phyloP scores from a whole-genome alignment of 2,113 vertebrate genomes.

The Dasyurus viverrinus region DNA sequence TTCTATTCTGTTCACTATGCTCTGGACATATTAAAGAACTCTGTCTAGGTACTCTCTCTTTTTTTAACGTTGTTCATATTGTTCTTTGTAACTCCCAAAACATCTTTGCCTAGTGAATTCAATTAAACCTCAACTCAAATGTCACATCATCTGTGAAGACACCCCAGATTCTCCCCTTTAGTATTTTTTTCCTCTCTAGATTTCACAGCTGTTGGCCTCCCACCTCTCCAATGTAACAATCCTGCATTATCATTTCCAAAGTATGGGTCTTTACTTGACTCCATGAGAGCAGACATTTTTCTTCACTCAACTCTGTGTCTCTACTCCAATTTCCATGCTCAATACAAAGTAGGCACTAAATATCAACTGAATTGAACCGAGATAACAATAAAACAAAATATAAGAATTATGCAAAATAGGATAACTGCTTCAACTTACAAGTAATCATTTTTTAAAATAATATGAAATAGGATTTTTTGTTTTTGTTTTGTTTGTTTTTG shows the following conservation, averaged over 20 bases:
- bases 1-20: neutral
- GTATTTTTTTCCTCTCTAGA: neutral
- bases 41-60: neutral
- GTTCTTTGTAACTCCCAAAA: neutral
- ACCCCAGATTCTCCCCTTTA: neutral
- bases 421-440: neutral
- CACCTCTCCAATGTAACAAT: neutral
- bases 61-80: neutral
- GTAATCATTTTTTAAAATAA: neutral
- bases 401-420: neutral
- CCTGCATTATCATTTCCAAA: neutral
- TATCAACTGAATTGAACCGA: neutral
- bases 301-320: neutral
- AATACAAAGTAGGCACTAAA: neutral
- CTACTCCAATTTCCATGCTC: neutral
- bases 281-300: neutral
- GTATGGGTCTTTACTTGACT: neutral
- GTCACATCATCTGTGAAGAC: neutral
- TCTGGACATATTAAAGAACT: neutral
- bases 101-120: neutral
- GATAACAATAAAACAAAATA: neutral
- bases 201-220: neutral
- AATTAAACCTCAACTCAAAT: neutral
- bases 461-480: neutral
- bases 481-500: no score